Evolutionary conservation across 2,888 invertebrate genomes (phyloP), one percentile per base, ranked within the genome.

Genomic region (Pollenia griseotomentosa): DNA sequence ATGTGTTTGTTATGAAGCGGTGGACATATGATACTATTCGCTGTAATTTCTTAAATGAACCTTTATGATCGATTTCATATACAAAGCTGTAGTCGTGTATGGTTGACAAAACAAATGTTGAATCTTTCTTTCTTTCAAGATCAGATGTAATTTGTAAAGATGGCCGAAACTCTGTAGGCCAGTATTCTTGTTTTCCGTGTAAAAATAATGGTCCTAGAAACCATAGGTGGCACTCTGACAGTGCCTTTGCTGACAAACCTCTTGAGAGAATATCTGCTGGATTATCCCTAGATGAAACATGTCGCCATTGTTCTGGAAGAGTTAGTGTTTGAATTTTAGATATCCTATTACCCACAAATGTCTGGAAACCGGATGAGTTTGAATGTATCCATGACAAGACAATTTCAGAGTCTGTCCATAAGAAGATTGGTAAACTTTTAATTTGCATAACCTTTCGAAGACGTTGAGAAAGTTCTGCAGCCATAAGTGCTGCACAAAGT

Each of bases 311-410:
- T 14, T 42, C 40, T 9, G 42, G 42, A n/a, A 2, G 9, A 12
- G 66, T 66, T 7, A 23, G 4, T 6, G 44, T 19, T 66, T 66
- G 14, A 66, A 66, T 46, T 19, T 16, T 46, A 6, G 19, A 44
- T 16, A 66, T 46, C 14, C 14, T 16, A 19, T 66, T 66, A 12
- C 19, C 12, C 19, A 66, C 23, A 66, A 66, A 66, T 48, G 66
- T 66, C 9, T 66, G 66, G 14, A 46, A 66, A 12, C 19, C 46
- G 11, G 65, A 46, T 44, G 16, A 65, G n/a, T 19, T 46, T n/a
- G 11, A 65, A 10, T 65, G 14, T 19, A 66, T 46, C 46, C 46
- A 66, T 46, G 46, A 46, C 19, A 66, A 46, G 7, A 66, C 66
- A 12, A 66, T 46, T 12, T 66, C 57, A 11, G 57, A 57, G 23